Percentiles rank a stretch among this genome's conserved stretches.
phyloP scores from a whole-genome alignment of 2,113 vertebrate genomes.

The Kryptolebias marmoratus region DNA sequence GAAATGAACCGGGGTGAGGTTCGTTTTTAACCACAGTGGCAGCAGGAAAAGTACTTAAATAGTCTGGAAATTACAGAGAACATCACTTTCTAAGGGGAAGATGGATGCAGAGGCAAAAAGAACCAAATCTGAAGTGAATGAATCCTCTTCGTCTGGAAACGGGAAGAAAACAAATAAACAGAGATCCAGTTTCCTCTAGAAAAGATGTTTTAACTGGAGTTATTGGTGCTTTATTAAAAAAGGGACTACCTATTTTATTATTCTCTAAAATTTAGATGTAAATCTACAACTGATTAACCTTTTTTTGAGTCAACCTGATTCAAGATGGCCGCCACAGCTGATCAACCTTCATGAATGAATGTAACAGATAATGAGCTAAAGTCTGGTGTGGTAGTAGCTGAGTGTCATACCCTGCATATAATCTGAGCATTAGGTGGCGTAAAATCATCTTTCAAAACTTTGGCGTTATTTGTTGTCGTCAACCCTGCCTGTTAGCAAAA shows the following conservation, averaged over 20 bases:
- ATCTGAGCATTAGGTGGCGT: too few species aligned
- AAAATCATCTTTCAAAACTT: too few species aligned
- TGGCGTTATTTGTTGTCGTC: too few species aligned
- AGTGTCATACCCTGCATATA: too few species aligned
- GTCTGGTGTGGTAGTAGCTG: too few species aligned
- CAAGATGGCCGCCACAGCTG: too few species aligned
- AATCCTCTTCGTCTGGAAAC: background rate
- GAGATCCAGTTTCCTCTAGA: background rate
- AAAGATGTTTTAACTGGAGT: background rate
- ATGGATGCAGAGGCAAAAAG: background rate
- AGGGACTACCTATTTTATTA: background rate
- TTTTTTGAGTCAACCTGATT: too few species aligned
- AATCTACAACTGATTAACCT: too few species aligned
- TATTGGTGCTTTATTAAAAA: background rate
- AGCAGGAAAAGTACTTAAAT: background rate
- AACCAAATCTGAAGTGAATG: background rate
- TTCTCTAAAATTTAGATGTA: too few species aligned
- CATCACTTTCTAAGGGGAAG: background rate
- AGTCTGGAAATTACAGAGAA: background rate
- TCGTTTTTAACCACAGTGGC: background rate
- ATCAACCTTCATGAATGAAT: too few species aligned
- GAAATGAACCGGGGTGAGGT: background rate
- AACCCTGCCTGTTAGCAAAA: too few species aligned
- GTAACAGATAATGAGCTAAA: too few species aligned
- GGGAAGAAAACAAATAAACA: background rate